A percentile compares a stretch with the other conserved stretches of the same genome.
phyloP scores from a whole-genome alignment of 92 coral and sea anemone genomes.

The Epizoanthus ramosus region DNA sequence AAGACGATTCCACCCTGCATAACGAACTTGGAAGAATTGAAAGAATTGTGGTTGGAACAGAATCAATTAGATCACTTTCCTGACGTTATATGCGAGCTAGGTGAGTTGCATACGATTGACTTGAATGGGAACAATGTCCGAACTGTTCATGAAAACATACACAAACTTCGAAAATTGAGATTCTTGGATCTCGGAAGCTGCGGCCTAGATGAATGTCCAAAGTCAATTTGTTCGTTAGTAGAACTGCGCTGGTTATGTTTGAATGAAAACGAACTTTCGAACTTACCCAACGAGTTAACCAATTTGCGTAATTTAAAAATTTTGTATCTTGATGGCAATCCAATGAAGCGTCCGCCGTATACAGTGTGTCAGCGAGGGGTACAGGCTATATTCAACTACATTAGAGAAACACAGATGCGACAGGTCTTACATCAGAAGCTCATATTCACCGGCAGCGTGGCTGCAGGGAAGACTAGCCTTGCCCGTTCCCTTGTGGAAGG shows the following conservation, averaged over 20 bases:
- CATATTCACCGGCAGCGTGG: conserved; percentile 58
- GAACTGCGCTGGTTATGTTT: conserved; percentile 48
- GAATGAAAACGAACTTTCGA: conserved; percentile 47
- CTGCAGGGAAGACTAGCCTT: conserved; percentile 73
- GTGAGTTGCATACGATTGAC: conserved; percentile 37
- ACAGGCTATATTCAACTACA: conserved; percentile 45
- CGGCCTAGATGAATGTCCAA: conserved; percentile 41
- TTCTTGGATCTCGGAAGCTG: conserved; percentile 53
- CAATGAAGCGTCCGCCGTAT: conserved; percentile 47
- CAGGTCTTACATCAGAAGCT: conserved; percentile 60
- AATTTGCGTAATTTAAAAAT: conserved; percentile 18
- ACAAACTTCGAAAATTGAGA: conserved; percentile 33
- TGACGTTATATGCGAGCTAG: conserved; percentile 39
- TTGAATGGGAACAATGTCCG: conserved; percentile 46
- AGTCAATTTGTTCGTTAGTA: conserved; percentile 26
- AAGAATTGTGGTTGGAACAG: conserved; percentile 55
- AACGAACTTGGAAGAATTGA: conserved; percentile 5
- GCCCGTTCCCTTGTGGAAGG: conserved; percentile 51
- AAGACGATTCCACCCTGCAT: conserved; percentile 35
- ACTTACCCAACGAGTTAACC: conserved; percentile 44
- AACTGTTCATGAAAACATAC: conserved; percentile 28
- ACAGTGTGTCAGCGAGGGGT: conserved; percentile 54
- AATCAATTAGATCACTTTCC: conserved; percentile 49
- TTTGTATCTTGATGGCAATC: conserved; percentile 46
- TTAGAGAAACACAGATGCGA: conserved; percentile 42